Base-by-base conservation (phyloP, 2,888 invertebrate genomes). In the Lamellibrachia satsuma region DNA sequence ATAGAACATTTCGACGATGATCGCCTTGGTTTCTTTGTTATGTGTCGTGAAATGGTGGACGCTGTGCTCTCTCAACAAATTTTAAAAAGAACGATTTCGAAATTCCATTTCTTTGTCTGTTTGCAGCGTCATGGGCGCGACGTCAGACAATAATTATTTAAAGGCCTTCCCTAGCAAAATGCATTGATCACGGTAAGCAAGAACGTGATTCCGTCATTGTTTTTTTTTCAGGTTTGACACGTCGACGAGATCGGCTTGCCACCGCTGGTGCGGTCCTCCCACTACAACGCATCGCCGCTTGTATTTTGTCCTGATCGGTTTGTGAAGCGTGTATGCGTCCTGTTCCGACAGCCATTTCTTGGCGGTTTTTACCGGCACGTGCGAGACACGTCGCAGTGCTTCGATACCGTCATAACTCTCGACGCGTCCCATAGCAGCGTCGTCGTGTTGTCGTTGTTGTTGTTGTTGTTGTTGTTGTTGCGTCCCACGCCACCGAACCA, bases 151-250 rank as follows among this genome's bases (percentile, higher is more conserved):
- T 60, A 94, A 94, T 52, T 91, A 57, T 93, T 93, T 27, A 75
- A 75, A 75, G 22, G 75, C 75, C 22, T 15, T 22, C 75, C 22
- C 22, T n/a, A 75, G n/a, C 75, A 94, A 51, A 95, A 94, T 8
- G 94, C 93, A 93, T 95, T 95, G 8, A 95, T 95, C 27, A 93
- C 91, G 1, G 94, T 94, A 2, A 95, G 92, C 52, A 95, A 91
- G 93, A 94, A 95, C 11, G 92, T 93, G 60, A 93, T 93, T 6
- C 94, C 94, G 22, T 95, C 93, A 93, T 95, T 95, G n/a, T 92
- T 7, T 27, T 90, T 93, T 60, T 51, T 52, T 39, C 94, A 94
- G 8, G 90, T 90, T 75, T 75, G 75, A 75, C 22, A 75, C 75
- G 75, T 75, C 75, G 75, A 22, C 75, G n/a, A 75, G 75, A 75